A percentile compares a stretch with the other conserved stretches of the same genome.
These are phyloP conservation scores for Phasia obesa DNA, from an alignment of 2,888 invertebrate genomes.

Conservation along the genomic window DNA sequence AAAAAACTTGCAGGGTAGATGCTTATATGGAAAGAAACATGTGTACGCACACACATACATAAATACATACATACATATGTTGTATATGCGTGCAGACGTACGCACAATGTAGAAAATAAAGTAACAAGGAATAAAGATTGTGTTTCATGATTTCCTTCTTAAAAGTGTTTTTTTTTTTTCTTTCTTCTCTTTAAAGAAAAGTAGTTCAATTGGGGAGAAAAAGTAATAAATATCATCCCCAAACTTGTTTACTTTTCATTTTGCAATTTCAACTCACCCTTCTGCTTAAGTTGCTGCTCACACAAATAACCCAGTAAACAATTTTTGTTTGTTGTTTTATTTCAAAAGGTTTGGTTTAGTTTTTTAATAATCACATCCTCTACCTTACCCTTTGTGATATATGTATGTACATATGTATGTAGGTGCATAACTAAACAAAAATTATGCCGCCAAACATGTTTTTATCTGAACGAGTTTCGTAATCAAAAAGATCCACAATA, in stretches of 20 bases:
- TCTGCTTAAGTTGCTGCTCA: conserved; percentile 5
- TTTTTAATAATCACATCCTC: too few relatives aligned
- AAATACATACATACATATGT: not conserved
- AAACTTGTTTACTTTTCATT: conserved; percentile 41
- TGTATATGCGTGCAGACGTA: not conserved
- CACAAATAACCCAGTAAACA: conserved; percentile 11
- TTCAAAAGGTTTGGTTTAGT: too few relatives aligned
- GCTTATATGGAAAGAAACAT: too few relatives aligned
- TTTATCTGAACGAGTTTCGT: too few relatives aligned
- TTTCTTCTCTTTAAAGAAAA: conserved; percentile 25
- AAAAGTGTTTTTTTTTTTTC: not conserved
- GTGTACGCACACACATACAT: not conserved
- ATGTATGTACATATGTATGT: too few relatives aligned
- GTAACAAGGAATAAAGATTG: conserved; percentile 7
- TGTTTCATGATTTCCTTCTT: conserved; percentile 14
- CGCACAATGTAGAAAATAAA: conserved; percentile 7
- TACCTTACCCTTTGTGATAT: too few relatives aligned
- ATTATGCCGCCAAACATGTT: too few relatives aligned
- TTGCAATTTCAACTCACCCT: conserved; percentile 62
- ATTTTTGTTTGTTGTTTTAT: not conserved
- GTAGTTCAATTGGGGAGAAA: conserved; percentile 43
- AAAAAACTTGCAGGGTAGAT: too few relatives aligned
- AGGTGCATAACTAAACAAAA: too few relatives aligned
- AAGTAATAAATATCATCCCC: conserved; percentile 59
- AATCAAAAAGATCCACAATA: too few relatives aligned